Evolutionary conservation across 2,113 vertebrate species (phyloP), one percentile per base, ranked within the genome.

Genomic region (Festucalex cinctus): DNA sequence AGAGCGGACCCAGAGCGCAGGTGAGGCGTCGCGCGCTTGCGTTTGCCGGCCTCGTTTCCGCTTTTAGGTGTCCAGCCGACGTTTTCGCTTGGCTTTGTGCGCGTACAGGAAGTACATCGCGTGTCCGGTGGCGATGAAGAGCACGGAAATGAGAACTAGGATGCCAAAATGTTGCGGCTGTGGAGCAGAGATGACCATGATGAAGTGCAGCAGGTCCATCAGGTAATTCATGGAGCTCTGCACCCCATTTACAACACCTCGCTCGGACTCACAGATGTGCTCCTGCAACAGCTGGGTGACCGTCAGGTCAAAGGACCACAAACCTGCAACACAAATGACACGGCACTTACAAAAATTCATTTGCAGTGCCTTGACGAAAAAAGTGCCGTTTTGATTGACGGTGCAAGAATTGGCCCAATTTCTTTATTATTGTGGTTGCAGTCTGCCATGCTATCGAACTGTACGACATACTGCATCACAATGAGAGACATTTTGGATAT

Each of bases 221-320:
- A 93, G 85, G 80, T 92, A 92, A 71, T 93, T 93, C 90, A 94
- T 90, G 9, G 93, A 93, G 81, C 92, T 92, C 82, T 93, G 92
- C 58, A 94, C 83, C 2, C 91, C 83, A 0, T 92, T 93, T 5
- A 94, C 89, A 36, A 92, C 81, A 1, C 92, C 92, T 51, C 83
- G 44, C 74, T 94, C 89, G 0, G 84, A 92, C 86, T 93, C 91
- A 39, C 89, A 85, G 80, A 93, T 92, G 79, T 91, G 92, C 83
- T 93, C 91, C 82, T 90, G 87, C 65, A 92, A 86, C 63, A 92
- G 85, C 71, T 92, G 91, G 8, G 88, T 94, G 77, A 91, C 71
- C 0, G 83, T 94, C 78, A 93, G 78, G 79, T 93, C 93, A 69
- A 93, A 92, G 60, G 88, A 91, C 88, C 89, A 91, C 28, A 94